Base-by-base conservation (phyloP, 2,113 vertebrate species). In the Caloenas nicobarica region DNA sequence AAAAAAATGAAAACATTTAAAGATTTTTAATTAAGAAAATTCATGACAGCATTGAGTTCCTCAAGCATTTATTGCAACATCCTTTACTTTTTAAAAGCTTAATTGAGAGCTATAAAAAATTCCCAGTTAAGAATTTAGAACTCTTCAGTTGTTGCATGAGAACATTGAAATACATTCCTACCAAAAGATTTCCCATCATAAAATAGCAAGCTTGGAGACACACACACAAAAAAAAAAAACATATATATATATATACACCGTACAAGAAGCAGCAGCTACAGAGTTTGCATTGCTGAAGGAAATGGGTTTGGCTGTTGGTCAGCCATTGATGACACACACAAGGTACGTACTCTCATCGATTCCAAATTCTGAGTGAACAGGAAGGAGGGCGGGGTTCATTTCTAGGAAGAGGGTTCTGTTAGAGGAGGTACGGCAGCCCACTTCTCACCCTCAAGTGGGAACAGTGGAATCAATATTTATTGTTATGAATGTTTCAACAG, bases 21-120 rank as follows among this genome's bases (percentile, higher is more conserved):
- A 92, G 61, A 79, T 83, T 91, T 94, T 96, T 95, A 95, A 92
- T 97, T 92, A 95, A 90, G 81, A 96, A 79, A 87, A 95, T 82
- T 96, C 70, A 87, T 61, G 58, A 91, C 56, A 88, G 26, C 33
- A 72, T 23, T 58, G 53, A 91, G 70, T 76, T 94, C 71, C 40
- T 86, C 36, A 46, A 88, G 56, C 88, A 76, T 89, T 94, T 80
- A 95, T 22, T n/a, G 17, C 68, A 95, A 57, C 53, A 89, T 90
- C 34, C 50, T 88, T 53, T 78, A 65, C 19, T 91, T 95, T 94
- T 94, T 92, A 81, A 92, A 94, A 91, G 44, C 83, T 94, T 95
- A 92, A 94, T 28, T 94, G 88, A 94, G 57, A 96, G 50, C 86
- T 85, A 86, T 93, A 93, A 97, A 96, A 96, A 54, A 86, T 60